phyloP scores from a whole-genome alignment of 2,888 invertebrate genomes.

The Cotesia congregata region DNA sequence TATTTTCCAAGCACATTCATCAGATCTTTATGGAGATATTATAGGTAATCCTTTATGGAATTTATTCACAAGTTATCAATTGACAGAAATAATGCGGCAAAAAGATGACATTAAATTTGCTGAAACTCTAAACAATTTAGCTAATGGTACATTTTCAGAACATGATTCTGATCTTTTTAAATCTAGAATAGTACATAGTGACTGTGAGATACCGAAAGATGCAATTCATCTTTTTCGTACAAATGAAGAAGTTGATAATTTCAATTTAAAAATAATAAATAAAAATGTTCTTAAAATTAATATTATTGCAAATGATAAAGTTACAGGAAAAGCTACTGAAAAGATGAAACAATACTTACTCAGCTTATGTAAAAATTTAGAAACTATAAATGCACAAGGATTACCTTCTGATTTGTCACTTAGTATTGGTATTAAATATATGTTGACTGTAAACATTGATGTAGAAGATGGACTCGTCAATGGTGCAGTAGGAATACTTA shows the following conservation, averaged over 20 bases:
- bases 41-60: too few species aligned
- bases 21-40: too few species aligned
- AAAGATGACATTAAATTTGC: too few species aligned
- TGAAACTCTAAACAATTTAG: too few species aligned
- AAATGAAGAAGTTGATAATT: not conserved
- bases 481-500: slow-evolving; percentile 21
- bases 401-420: not conserved
- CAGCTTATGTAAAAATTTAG: slow-evolving; percentile 21
- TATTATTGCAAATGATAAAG: not conserved
- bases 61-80: too few species aligned
- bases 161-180: too few species aligned
- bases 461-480: slow-evolving; percentile 15
- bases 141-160: too few species aligned
- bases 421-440: slow-evolving; percentile 1
- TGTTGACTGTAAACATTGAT: not conserved
- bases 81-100: too few species aligned
- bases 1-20: too few species aligned
- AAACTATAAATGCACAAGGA: not conserved
- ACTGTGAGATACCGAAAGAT: not conserved
- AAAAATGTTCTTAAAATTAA: not conserved
- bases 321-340: not conserved
- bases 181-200: not conserved
- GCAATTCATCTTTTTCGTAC: not conserved
- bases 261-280: not conserved
- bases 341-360: not conserved